A percentile compares a stretch with the other conserved stretches of the same genome.
Evolutionary conservation across 2,888 invertebrate genomes (phyloP).

Genomic region (Boloria selene): DNA sequence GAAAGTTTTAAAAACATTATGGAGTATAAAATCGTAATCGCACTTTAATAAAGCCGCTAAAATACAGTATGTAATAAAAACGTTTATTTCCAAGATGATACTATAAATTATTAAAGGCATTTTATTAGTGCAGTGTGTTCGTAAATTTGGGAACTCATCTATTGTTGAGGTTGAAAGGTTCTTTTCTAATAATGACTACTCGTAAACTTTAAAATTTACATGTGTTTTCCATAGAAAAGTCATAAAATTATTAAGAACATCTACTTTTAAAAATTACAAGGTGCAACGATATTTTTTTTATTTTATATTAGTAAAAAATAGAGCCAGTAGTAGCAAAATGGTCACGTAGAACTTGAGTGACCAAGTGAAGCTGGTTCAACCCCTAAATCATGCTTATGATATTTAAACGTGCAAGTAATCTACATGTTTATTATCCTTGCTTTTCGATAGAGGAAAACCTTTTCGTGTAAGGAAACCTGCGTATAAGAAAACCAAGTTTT

Average conservation of each 20-base stretch:
- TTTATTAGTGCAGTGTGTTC: slow-evolving; percentile 17
- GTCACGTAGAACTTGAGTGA: too few relatives aligned
- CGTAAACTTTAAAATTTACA: slow-evolving; percentile 19
- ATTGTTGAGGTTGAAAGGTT: slow-evolving; percentile 14
- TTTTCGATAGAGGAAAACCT: too few relatives aligned
- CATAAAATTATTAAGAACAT: not conserved
- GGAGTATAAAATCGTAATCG: slow-evolving; percentile 1
- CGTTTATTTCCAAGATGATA: slow-evolving; percentile 3
- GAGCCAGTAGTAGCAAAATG: too few relatives aligned
- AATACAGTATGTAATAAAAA: slow-evolving; percentile 17
- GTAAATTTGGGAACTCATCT: slow-evolving; percentile 7
- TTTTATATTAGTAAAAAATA: too few relatives aligned
- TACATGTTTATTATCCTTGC: too few relatives aligned
- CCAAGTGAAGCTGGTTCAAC: too few relatives aligned
- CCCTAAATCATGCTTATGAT: too few relatives aligned
- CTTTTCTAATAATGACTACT: slow-evolving; percentile 7
- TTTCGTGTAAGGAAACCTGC: too few relatives aligned
- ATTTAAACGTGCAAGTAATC: too few relatives aligned
- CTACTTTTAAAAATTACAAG: not conserved
- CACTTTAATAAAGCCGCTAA: slow-evolving; percentile 12
- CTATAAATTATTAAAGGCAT: slow-evolving; percentile 14
- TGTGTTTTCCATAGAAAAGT: not conserved
- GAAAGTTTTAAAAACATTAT: not conserved
- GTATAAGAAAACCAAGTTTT: too few relatives aligned
- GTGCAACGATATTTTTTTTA: not conserved